Evolutionary conservation across 2,797 vertebrate genomes (phyloP), one percentile per base, ranked within the genome.

Genomic region (Mycteria americana): DNA sequence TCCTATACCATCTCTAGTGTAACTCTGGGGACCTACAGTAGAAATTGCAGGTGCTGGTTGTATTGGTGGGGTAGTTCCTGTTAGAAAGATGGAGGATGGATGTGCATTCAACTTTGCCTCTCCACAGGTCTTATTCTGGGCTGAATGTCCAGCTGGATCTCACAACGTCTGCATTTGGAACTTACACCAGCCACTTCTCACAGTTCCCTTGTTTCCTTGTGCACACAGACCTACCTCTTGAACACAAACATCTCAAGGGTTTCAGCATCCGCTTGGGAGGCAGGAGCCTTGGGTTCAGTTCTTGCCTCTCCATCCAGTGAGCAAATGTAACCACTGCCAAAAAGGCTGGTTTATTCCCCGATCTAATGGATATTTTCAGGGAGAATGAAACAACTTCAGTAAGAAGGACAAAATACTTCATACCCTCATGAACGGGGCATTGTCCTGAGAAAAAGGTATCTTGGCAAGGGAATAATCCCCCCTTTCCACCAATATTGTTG

Each of bases 1-100:
- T n/a, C 27, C 16, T 68, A 22, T 37, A 18, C 0, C 0, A 31
- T 33, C 23, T 48, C n/a, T 78, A 7, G 18, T 51, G 21, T 57
- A 56, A 85, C 16, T 60, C 45, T 21, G 37, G 28, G 33, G 23
- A 35, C 60, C 21, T 37, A 27, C 11, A 18, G n/a, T 10, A 56
- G 67, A 39, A 90, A 43, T 7, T 37, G 30, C 53, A 78, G 64
- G 46, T 85, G 43, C 22, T 75, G n/a, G 18, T 45, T 5, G 6
- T 53, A 24, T 69, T 7, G 9, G 12, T n/a, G 51, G 9, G 37
- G 18, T 74, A 39, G 28, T 88, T 43, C 9, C 7, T 62, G 9
- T 25, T 70, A 70, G 51, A 79, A 83, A 82, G 4, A 13, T 2
- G 3, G 33, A 83, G 14, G 25, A 54, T n/a, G 22, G 43, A 33